Conservation (phyloP, 2,888 invertebrate species). For the Pyralis farinalis region DNA sequence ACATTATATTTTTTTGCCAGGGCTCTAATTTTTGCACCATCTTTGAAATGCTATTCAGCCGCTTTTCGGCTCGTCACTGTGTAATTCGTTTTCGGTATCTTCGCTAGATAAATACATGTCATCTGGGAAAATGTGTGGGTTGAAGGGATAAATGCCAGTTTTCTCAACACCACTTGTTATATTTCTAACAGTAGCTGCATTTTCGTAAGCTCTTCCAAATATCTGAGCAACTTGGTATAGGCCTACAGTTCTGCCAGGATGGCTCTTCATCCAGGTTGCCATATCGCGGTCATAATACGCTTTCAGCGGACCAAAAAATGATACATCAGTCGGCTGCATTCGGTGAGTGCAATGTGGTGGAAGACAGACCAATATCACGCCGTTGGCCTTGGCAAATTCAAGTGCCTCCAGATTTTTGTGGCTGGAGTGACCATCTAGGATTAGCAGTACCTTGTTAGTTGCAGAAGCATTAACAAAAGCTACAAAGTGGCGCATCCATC, state of each 20-base stretch:
- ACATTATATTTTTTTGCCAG: too few relatives aligned
- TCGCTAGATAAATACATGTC: too few relatives aligned
- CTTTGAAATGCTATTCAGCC: too few relatives aligned
- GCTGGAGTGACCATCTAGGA: background rate
- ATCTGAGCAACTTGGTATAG: background rate
- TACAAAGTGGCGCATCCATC: background rate
- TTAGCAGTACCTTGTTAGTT: background rate
- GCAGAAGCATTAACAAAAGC: too few relatives aligned
- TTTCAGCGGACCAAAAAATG: background rate
- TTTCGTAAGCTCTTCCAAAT: background rate
- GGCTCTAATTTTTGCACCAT: too few relatives aligned
- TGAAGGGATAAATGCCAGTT: slow-evolving; percentile 13
- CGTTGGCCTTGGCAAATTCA: background rate
- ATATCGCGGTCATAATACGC: background rate
- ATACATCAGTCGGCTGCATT: background rate
- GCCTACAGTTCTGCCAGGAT: background rate
- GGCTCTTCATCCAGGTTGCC: background rate
- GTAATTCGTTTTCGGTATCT: too few relatives aligned
- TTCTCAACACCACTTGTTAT: background rate
- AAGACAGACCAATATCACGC: background rate
- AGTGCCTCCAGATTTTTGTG: background rate
- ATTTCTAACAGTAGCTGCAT: background rate
- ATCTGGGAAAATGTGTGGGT: slow-evolving; percentile 18
- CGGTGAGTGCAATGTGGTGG: too few relatives aligned
- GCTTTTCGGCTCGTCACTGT: too few relatives aligned